Evolutionary conservation across 2,797 vertebrate genomes (phyloP).

Genomic region (Ibycter americanus): DNA sequence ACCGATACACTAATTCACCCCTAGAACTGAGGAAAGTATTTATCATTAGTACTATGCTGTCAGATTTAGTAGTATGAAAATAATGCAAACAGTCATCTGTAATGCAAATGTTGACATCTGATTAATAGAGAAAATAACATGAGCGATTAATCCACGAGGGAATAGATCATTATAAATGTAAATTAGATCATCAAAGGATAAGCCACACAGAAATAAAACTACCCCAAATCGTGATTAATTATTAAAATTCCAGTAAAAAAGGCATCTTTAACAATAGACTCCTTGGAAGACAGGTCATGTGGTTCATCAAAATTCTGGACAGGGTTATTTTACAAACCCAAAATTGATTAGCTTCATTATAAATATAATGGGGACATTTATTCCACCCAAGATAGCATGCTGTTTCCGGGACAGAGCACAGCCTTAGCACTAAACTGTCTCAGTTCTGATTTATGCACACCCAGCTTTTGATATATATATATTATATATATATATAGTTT

Average conservation of each 20-base stretch:
- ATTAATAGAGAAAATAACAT: constrained; percentile 65
- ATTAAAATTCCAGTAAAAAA: constrained; percentile 37
- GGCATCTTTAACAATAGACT: constrained; percentile 8
- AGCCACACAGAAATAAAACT: constrained; percentile 51
- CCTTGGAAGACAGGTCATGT: background rate
- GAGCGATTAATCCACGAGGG: constrained; percentile 51
- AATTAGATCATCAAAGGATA: constrained; percentile 67
- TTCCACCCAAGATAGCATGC: background rate
- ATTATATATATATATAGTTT: background rate
- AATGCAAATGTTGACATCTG: constrained; percentile 60
- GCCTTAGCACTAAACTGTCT: background rate
- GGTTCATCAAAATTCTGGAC: constrained; percentile 26
- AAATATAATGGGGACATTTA: constrained; percentile 3
- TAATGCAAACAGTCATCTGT: constrained; percentile 38
- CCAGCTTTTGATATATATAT: background rate
- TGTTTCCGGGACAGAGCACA: background rate
- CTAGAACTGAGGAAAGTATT: background rate
- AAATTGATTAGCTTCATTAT: constrained; percentile 42
- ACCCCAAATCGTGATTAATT: constrained; percentile 50
- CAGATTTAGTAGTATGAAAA: constrained; percentile 38
- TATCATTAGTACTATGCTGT: background rate
- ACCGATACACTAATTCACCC: background rate
- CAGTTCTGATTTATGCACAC: background rate
- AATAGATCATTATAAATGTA: constrained; percentile 52
- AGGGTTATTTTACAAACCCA: background rate